phyloP scores from a whole-genome alignment of 2,888 invertebrate species.

The Lypha dubia region DNA sequence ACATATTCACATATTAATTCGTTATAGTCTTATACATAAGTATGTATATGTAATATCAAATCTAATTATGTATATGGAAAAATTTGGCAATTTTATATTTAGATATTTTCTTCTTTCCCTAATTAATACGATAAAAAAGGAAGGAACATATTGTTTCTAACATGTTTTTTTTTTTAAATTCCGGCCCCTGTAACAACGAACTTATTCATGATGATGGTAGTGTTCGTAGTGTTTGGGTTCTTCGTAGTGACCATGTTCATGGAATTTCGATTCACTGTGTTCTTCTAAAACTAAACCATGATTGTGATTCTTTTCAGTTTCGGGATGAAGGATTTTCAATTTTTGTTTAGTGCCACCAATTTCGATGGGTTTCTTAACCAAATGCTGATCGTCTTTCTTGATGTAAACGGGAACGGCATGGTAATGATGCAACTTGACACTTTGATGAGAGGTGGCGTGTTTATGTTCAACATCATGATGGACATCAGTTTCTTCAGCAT shows the following conservation, averaged over 20 bases:
- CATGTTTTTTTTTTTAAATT: conserved; percentile 14
- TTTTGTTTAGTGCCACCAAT: conserved; percentile 86
- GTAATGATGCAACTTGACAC: conserved; percentile 88
- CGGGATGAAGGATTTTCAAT: conserved; percentile 86
- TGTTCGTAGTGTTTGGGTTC: conserved; percentile 80
- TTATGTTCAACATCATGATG: conserved; percentile 87
- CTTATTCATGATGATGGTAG: conserved; percentile 80
- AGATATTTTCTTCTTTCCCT: conserved; percentile 24
- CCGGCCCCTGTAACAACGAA: conserved; percentile 2
- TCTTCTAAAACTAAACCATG: conserved; percentile 86
- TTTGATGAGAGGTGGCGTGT: conserved; percentile 88
- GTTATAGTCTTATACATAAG: conserved; percentile 51
- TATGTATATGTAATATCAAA: conserved; percentile 53
- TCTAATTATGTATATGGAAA: conserved; percentile 58
- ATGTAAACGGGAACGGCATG: conserved; percentile 88
- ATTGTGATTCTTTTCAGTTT: conserved; percentile 85
- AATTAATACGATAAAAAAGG: background rate
- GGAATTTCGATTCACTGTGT: conserved; percentile 83
- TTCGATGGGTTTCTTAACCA: conserved; percentile 87
- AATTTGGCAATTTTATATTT: conserved; percentile 69
- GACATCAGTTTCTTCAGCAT: conserved; percentile 83
- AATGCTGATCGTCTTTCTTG: conserved; percentile 87
- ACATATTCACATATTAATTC: conserved; percentile 11
- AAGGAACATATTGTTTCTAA: conserved; percentile 67
- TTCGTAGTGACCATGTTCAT: conserved; percentile 80